Percentiles rank a stretch among this genome's conserved stretches.
Evolutionary conservation across 2,797 vertebrate species (phyloP).

Genomic region (Nothura maculosa): DNA sequence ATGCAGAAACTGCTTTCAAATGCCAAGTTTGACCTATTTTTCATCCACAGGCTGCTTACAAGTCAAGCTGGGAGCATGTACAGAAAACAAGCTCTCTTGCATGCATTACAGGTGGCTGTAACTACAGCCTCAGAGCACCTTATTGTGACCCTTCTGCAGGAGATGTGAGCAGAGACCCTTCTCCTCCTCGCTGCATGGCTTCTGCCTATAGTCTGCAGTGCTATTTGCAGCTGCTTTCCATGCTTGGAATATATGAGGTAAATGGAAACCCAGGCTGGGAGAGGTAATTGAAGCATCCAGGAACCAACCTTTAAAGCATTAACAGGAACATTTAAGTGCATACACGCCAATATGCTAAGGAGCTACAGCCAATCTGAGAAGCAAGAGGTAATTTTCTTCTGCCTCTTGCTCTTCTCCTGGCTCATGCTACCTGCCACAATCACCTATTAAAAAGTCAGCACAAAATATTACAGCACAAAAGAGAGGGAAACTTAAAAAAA

Average conservation of each 20-base stretch:
- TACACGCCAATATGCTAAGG: not conserved
- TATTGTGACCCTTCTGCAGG: not conserved
- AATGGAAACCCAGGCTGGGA: not conserved
- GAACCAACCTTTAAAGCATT: not conserved
- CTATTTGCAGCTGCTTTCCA: rapidly evolving
- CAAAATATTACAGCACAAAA: not conserved
- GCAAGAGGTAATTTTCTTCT: constrained; percentile 36
- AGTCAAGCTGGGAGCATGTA: not conserved
- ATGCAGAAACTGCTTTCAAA: not conserved
- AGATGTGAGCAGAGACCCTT: not conserved
- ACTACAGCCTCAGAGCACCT: not conserved
- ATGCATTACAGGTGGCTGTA: not conserved
- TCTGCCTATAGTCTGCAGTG: not conserved
- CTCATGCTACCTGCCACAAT: constrained; percentile 30
- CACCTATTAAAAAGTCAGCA: not conserved
- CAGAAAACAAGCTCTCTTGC: not conserved
- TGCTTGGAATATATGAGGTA: not conserved
- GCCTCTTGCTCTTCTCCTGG: not conserved
- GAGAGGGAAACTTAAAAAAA: not conserved
- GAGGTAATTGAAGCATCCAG: not conserved
- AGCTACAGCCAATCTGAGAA: constrained; percentile 4
- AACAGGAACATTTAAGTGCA: not conserved
- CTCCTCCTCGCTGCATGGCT: not conserved
- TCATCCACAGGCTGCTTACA: not conserved
- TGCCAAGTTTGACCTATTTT: not conserved